A percentile compares a stretch with the other conserved stretches of the same genome.
phyloP scores from a whole-genome alignment of 2,797 vertebrate genomes.

The Pangasius larnaudii region DNA sequence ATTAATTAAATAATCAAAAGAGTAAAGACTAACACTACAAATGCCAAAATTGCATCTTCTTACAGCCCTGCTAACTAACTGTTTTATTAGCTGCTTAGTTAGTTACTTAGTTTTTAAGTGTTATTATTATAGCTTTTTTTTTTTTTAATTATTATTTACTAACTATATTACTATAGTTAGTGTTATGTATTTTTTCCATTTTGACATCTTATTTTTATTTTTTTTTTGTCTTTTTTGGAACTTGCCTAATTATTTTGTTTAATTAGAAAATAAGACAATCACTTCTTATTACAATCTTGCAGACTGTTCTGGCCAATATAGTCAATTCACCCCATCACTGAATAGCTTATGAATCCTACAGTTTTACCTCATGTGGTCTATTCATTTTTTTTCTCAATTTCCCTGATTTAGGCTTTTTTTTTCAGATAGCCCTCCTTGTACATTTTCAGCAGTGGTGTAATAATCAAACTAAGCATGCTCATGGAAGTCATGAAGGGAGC shows the following conservation, averaged over 20 bases:
- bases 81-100: not conserved
- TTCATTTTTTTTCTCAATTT: not conserved
- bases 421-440: conserved; percentile 12
- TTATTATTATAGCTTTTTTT: not conserved
- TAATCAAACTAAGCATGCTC: conserved; percentile 27
- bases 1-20: not conserved
- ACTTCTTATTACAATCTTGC: not conserved
- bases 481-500: conserved; percentile 5
- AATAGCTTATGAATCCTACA: not conserved
- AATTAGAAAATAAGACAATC: not conserved
- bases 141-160: too few species aligned
- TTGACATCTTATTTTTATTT: not conserved
- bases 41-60: not conserved
- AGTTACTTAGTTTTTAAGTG: not conserved
- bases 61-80: not conserved
- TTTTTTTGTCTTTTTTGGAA: not conserved
- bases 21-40: not conserved
- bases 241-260: not conserved
- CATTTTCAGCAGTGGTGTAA: conserved; percentile 36
- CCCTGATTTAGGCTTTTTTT: not conserved
- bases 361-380: not conserved
- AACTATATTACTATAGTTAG: not conserved
- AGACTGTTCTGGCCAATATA: not conserved
- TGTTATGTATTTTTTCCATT: not conserved
- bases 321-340: not conserved